phyloP scores from a whole-genome alignment of 2,113 vertebrate genomes.

The Lynx canadensis region DNA sequence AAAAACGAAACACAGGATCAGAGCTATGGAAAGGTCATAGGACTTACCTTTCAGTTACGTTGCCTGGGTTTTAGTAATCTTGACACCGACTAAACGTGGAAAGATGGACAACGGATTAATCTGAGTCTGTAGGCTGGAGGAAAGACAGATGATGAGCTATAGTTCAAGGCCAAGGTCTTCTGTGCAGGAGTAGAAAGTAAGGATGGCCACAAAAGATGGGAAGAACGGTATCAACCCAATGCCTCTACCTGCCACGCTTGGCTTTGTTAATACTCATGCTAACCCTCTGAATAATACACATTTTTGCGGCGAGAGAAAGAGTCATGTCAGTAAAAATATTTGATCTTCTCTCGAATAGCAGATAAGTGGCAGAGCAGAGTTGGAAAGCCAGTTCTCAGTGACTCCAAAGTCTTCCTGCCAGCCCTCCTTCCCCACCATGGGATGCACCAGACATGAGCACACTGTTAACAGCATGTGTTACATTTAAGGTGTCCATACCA shows the following conservation, averaged over 20 bases:
- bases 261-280: neutral
- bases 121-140: neutral
- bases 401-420: neutral
- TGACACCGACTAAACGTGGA: neutral
- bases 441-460: accelerated
- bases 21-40: neutral
- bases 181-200: neutral
- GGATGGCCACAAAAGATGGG: no score
- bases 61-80: neutral
- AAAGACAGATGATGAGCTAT: neutral
- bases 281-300: neutral
- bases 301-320: neutral
- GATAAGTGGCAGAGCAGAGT: no score
- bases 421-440: accelerated
- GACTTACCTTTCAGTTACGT: neutral
- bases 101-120: neutral
- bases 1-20: neutral
- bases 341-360: accelerated
- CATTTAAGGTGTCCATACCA: neutral
- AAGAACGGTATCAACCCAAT: neutral
- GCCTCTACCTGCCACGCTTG: neutral
- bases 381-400: neutral
- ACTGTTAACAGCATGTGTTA: no score
- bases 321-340: neutral
- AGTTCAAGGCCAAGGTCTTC: neutral